Conservation (phyloP, 2,888 invertebrate species). For the Alviniconcha strummeri region DNA sequence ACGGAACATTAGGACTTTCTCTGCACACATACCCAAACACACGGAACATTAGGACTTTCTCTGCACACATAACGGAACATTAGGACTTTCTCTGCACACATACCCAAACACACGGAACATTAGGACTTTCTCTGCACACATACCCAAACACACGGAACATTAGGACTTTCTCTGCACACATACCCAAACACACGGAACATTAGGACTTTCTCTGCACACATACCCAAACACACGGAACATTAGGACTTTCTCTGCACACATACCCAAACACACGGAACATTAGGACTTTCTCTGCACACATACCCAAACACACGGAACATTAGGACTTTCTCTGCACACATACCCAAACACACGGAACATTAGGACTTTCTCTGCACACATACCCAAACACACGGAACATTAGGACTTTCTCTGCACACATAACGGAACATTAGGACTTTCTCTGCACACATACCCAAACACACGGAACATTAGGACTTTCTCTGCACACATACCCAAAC, state of each 20-base stretch:
- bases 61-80: not conserved
- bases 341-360: not conserved
- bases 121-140: no score
- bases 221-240: not conserved
- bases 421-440: no score
- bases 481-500: constrained; percentile 33
- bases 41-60: no score
- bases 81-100: not conserved
- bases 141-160: no score
- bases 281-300: no score
- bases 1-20: constrained; percentile 29
- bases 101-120: no score
- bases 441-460: no score
- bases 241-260: not conserved
- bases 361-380: no score
- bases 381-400: not conserved
- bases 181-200: not conserved
- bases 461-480: constrained; percentile 5
- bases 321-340: constrained; percentile 42
- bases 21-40: constrained; percentile 26
- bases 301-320: no score
- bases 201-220: no score
- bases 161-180: constrained; percentile 42
- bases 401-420: not conserved
- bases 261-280: no score